Percentiles rank a stretch among this genome's conserved stretches.
phyloP scores from a whole-genome alignment of 2,888 invertebrate genomes.

The Boloria euphrosyne region DNA sequence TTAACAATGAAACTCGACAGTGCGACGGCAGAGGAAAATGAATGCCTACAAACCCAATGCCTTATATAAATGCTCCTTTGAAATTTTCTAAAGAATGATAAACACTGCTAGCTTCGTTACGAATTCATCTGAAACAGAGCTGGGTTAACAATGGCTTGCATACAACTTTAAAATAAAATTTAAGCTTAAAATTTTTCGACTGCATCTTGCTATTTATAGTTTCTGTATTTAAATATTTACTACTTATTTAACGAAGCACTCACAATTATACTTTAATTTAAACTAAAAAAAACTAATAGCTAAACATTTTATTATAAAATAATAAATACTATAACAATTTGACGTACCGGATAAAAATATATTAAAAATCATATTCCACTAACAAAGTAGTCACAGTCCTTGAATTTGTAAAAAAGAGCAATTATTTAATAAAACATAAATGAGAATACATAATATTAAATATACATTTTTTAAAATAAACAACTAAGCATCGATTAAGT shows the following conservation, averaged over 20 bases:
- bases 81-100: conserved; percentile 32
- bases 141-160: conserved; percentile 22
- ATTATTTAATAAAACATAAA: too few relatives aligned
- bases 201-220: neutral
- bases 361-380: too few relatives aligned
- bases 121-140: conserved; percentile 23
- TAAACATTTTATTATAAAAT: too few relatives aligned
- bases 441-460: too few relatives aligned
- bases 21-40: conserved; percentile 25
- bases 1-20: conserved; percentile 27
- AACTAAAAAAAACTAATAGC: too few relatives aligned
- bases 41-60: conserved; percentile 22
- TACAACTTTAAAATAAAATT: conserved; percentile 20
- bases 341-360: too few relatives aligned
- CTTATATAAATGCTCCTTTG: conserved; percentile 30
- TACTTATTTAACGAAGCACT: neutral
- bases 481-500: too few relatives aligned
- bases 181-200: conserved; percentile 1
- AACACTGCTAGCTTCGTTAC: conserved; percentile 22
- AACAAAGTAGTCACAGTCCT: too few relatives aligned
- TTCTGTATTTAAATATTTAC: neutral
- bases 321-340: too few relatives aligned
- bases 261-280: too few relatives aligned
- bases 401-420: too few relatives aligned
- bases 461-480: too few relatives aligned